Evolutionary conservation across 1,140 invertebrate species (phyloP), one percentile per base, ranked within the genome.

Genomic region (Pseudachorutes palmiensis): DNA sequence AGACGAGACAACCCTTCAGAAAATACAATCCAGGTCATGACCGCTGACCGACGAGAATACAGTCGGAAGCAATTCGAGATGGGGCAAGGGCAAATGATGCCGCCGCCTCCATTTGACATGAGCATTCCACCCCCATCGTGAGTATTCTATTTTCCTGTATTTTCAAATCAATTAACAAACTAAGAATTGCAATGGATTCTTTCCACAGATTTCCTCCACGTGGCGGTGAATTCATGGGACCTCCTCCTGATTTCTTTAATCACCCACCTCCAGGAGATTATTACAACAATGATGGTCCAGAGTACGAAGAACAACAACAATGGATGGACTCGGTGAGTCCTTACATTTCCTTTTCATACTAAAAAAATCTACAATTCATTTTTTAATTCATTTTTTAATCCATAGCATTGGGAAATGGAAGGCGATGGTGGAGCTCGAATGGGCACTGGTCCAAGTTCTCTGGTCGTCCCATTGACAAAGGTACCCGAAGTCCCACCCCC

Each of bases 11-110:
- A 84, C 16, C 85, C 84, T 0, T 87, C 89, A 75, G 88, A 91
- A 79, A 91, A 91, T 76, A 86, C 88, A 28, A 92, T 91, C 75
- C 88, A 91, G 80, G 87, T 90, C 12, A 91, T 92, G 89, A 91
- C 89, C 19, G 89, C 88, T 3, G 90, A 92, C 77, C 83, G 89
- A 68, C 81, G 90, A 62, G 90, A 92, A 76, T 92, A 91, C 77
- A 89, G 85, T 48, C 81, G 88, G 55, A 86, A 86, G 75, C 72
- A 75, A 33, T 81, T 80, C 68, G 82, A 81, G 66, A 80, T 82
- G 71, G 81, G 81, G 28, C 82, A 81, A n/a, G n/a, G n/a, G n/a
- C 79, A 79, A 2, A 80, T 81, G 64, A 83, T 84, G 51, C 63
- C 85, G 81, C 83, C 64, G 62, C 79, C 48, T 76, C 80, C 55